A percentile compares a stretch with the other conserved stretches of the same genome.
phyloP scores from a whole-genome alignment of 2,113 vertebrate species.

The Melanerpes formicivorus region DNA sequence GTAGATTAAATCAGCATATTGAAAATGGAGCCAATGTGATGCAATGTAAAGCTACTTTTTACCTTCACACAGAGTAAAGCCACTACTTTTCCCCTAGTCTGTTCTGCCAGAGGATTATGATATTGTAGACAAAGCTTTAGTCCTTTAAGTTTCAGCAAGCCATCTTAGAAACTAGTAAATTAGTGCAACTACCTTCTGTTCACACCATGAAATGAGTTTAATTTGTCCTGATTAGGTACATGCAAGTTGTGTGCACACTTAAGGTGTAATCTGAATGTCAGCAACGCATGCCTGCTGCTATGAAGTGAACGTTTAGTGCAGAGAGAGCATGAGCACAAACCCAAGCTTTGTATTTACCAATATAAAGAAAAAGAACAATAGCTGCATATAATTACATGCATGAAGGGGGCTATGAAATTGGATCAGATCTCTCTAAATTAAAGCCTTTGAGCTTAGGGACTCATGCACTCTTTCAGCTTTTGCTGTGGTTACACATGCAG shows the following conservation, averaged over 20 bases:
- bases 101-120: not conserved
- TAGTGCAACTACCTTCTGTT: not conserved
- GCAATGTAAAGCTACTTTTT: not conserved
- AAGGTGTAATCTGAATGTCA: conserved; percentile 13
- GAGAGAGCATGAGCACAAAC: not conserved
- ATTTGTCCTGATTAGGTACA: not conserved
- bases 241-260: not conserved
- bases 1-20: not conserved
- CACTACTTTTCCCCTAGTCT: not conserved
- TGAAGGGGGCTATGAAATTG: conserved; percentile 15
- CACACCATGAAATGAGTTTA: not conserved
- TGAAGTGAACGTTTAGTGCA: not conserved
- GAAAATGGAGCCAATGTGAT: not conserved
- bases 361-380: conserved; percentile 30
- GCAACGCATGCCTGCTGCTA: not conserved
- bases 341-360: not conserved
- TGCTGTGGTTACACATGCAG: conserved; percentile 7
- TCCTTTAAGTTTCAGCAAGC: not conserved
- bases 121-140: not conserved
- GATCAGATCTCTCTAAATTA: not conserved
- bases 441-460: conserved; percentile 1
- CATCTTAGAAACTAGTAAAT: not conserved
- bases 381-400: not conserved
- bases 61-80: not conserved
- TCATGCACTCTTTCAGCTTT: not conserved